Base-by-base conservation (phyloP, 2,113 vertebrate species). In the Vombatus ursinus region DNA sequence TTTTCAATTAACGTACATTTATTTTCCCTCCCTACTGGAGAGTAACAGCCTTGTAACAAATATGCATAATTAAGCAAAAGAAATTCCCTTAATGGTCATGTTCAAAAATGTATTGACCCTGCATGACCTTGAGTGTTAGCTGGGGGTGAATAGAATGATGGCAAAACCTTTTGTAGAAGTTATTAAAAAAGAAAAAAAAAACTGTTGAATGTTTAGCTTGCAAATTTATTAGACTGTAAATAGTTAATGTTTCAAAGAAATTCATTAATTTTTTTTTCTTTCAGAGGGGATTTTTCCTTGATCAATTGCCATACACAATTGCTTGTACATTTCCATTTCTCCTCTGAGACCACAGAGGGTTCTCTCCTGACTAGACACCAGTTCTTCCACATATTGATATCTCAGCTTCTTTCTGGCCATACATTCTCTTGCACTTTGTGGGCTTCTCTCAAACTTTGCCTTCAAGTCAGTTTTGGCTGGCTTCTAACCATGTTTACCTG, bases 241-340 rank as follows among this genome's bases (percentile, higher is more conserved):
- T 61, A 25, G 10, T 61, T 31, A 61, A 28, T 57, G 57, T 61
- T 61, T 61, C 28, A 61, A 61, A 61, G 57, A 61, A 61, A 61
- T 61, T 1, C 57, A 31, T 31, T 61, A 57, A 61, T 31, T 61
- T 26, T 57, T 61, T 98, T 99, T 99, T 96, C 99, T 99, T 98
- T 99, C 99, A 0, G 99, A 99, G 22, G 99, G 99, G 98, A 99
- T 99, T 98, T 99, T 99, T 52, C 99, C 99, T 98, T 99, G 99
- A 97, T 99, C 99, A 99, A 99, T 99, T 23, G 99, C 99, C 50
- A 99, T 98, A 95, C 99, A 99, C 99, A 99, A 99, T 98, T 99
- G 99, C 97, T 99, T 99, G 98, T 99, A 99, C 99, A 84, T 44
- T 84, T n/a, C 19, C 19, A 84, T 2, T 44, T 31, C 7, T 61